phyloP scores from a whole-genome alignment of 35 echinoderm and acorn worm species.

The Ptychodera flava region DNA sequence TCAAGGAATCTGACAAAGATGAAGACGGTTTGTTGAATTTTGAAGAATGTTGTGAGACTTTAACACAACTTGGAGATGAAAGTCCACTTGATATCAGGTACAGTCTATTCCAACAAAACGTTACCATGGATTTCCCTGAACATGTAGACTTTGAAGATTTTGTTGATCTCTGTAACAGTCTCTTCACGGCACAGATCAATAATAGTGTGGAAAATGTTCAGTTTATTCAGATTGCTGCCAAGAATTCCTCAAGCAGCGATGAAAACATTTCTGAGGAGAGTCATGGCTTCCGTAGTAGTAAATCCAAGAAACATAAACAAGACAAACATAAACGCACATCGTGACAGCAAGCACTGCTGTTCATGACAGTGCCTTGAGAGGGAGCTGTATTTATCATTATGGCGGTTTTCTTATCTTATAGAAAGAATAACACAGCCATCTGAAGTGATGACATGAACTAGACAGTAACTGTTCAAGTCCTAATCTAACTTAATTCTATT shows the following conservation, averaged over 20 bases:
- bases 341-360: too few relatives aligned
- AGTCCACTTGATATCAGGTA: constrained; percentile 50
- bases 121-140: background rate
- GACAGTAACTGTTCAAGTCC: too few relatives aligned
- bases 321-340: too few relatives aligned
- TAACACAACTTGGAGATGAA: constrained; percentile 88
- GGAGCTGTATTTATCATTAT: too few relatives aligned
- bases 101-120: constrained; percentile 24
- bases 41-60: constrained; percentile 62
- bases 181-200: constrained; percentile 47
- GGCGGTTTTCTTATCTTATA: too few relatives aligned
- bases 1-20: constrained; percentile 78
- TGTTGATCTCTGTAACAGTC: constrained; percentile 67
- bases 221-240: background rate
- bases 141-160: constrained; percentile 88
- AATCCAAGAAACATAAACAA: too few relatives aligned
- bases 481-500: too few relatives aligned
- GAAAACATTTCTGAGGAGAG: too few relatives aligned
- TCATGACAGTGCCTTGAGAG: too few relatives aligned
- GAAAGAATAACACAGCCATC: too few relatives aligned
- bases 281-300: too few relatives aligned
- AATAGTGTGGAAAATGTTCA: constrained; percentile 6
- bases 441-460: too few relatives aligned
- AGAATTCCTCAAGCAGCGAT: background rate
- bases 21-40: constrained; percentile 82